Evolutionary conservation across 1,140 invertebrate genomes (phyloP).

Genomic region (Macrotrachela quadricornifera): DNA sequence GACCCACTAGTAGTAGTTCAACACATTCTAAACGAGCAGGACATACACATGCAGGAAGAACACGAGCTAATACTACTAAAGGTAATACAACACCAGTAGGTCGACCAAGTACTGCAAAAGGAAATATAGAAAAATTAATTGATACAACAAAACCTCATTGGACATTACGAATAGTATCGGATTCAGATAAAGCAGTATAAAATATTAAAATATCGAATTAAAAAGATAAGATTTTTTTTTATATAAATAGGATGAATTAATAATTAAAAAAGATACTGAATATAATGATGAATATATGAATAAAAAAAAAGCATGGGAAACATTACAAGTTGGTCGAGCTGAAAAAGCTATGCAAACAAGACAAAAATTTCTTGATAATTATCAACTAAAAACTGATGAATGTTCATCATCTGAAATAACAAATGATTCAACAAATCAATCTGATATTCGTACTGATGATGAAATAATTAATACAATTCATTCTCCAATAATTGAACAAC

Average conservation of each 20-base stretch:
- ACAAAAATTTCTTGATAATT: constrained; percentile 21
- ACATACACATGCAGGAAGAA: constrained; percentile 17
- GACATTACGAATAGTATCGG: constrained; percentile 22
- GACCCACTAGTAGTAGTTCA: background rate
- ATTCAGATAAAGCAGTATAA: constrained; percentile 20
- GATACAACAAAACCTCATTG: constrained; percentile 26
- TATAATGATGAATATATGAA: constrained; percentile 25
- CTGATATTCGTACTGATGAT: no score
- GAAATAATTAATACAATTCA: no score
- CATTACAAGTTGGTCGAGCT: constrained; percentile 24
- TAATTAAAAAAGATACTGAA: constrained; percentile 28
- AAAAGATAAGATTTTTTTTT: background rate
- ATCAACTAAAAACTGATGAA: constrained; percentile 16
- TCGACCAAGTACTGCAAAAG: constrained; percentile 17
- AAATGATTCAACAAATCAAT: no score
- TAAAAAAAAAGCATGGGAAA: constrained; percentile 29
- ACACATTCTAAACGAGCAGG: constrained; percentile 8
- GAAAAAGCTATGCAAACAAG: constrained; percentile 26
- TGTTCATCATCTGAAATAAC: background rate
- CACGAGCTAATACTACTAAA: constrained; percentile 8
- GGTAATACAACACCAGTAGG: constrained; percentile 14
- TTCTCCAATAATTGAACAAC: no score
- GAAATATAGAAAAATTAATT: constrained; percentile 11
- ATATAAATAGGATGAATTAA: constrained; percentile 21
- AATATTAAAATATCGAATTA: constrained; percentile 5